Percentiles rank a stretch among this genome's conserved stretches.
These are phyloP conservation scores for Drosophila kanapiae DNA, from an alignment of 1,140 invertebrate species.

Conservation along the genomic window DNA sequence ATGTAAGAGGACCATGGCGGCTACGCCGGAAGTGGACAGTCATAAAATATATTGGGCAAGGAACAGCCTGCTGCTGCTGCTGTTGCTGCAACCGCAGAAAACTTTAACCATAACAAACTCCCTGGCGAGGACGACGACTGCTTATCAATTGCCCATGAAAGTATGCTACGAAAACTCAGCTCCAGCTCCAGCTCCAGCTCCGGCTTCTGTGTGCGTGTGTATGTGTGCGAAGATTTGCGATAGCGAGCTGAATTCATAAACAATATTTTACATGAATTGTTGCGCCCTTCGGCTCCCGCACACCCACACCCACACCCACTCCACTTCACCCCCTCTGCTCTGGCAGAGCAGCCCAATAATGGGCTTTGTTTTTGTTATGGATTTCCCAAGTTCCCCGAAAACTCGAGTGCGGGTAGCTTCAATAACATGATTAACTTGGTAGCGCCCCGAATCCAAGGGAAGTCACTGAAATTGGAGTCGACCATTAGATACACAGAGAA, in stretches of 20 bases:
- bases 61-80: slow-evolving; percentile 6
- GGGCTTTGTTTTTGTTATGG: slow-evolving; percentile 35
- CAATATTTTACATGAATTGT: slow-evolving; percentile 72
- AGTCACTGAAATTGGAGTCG: neutral
- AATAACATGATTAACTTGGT: slow-evolving; percentile 29
- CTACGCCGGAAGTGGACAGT: slow-evolving; percentile 61
- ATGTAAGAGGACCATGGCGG: slow-evolving; percentile 14
- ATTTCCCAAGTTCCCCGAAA: slow-evolving; percentile 5
- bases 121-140: slow-evolving; percentile 34
- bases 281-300: slow-evolving; percentile 43
- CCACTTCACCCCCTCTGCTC: neutral
- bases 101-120: slow-evolving; percentile 70
- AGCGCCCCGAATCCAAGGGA: neutral
- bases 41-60: slow-evolving; percentile 53
- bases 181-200: neutral
- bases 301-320: neutral
- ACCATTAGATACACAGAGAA: neutral
- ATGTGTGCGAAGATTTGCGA: slow-evolving; percentile 51
- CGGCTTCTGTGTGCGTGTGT: slow-evolving; percentile 7
- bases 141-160: slow-evolving; percentile 64
- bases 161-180: slow-evolving; percentile 43
- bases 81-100: slow-evolving; percentile 24
- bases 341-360: neutral
- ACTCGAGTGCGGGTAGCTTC: slow-evolving; percentile 18
- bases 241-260: slow-evolving; percentile 68